Base-by-base conservation (phyloP, 2,113 vertebrate genomes). In the Cheirogaleus medius region DNA sequence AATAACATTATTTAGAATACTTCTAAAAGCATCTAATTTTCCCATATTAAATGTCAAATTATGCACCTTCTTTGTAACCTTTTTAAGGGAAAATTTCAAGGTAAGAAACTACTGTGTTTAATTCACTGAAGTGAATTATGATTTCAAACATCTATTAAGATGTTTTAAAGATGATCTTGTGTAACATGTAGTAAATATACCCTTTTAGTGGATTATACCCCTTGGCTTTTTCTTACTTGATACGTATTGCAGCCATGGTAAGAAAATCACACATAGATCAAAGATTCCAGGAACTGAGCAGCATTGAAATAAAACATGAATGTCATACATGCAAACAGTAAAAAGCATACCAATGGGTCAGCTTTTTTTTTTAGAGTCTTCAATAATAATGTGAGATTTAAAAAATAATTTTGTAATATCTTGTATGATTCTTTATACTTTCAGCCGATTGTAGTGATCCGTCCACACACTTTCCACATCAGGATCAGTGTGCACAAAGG, bases 81-180 rank as follows among this genome's bases (percentile, higher is more conserved):
- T 97, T 98, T 80, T 94, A 96, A 95, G 81, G 44, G 60, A 77
- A 81, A 95, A 90, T 92, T 87, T 83, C 20, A 95, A 91, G 49
- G 52, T 77, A 37, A 21, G 23, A 90, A 56, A 80, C 25, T 60
- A 47, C 68, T 86, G 49, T 90, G 56, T 92, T 68, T 91, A 83
- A 87, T 90, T 85, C 47, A 78, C 20, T 18, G 37, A 97, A 39
- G 49, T 95, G 0, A 90, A 17, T 97, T 78, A 87, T 89, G 97
- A 94, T 80, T 52, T 81, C 82, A 89, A 68, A 54, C 47, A 64
- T 73, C 29, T 82, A 12, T 25, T 77, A 60, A 39, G 58, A 20
- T 47, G 23, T 85, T 95, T 95, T 95, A 49, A 90, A 85, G 56
- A 27, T 37, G 39, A 69, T 92, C 42, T 94, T 74, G 1, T 78